A percentile compares a stretch with the other conserved stretches of the same genome.
phyloP scores from a whole-genome alignment of 2,113 vertebrate genomes.

The Chaenogobius annularis region DNA sequence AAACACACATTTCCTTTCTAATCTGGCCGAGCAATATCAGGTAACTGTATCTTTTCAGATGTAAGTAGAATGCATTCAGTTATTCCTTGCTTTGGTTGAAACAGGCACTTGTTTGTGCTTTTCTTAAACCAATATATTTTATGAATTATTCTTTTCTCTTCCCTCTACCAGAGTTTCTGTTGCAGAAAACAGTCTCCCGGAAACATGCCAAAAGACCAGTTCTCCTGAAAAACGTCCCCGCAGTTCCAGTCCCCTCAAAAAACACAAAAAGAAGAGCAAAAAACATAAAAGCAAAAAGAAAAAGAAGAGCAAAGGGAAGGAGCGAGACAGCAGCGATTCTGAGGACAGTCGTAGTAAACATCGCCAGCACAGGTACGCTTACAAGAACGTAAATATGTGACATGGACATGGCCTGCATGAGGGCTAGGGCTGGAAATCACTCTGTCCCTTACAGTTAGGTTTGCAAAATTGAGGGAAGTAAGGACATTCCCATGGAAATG shows the following conservation, averaged over 20 bases:
- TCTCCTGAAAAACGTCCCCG: slow-evolving; percentile 36
- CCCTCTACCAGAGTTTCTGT: slow-evolving; percentile 18
- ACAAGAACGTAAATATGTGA: too few relatives aligned
- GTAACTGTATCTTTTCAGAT: too few relatives aligned
- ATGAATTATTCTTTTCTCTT: background rate
- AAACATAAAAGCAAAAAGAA: slow-evolving; percentile 96
- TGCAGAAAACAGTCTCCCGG: background rate
- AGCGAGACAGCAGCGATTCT: slow-evolving; percentile 76
- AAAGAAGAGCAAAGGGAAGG: slow-evolving; percentile 86
- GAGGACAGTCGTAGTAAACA: slow-evolving; percentile 69
- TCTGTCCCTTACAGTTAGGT: too few relatives aligned
- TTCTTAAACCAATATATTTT: background rate
- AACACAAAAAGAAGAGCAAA: slow-evolving; percentile 90
- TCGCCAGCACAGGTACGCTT: slow-evolving; percentile 58
- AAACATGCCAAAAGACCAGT: background rate
- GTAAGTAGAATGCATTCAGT: too few relatives aligned
- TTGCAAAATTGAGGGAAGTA: too few relatives aligned
- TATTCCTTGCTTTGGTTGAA: background rate
- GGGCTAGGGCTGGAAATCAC: too few relatives aligned
- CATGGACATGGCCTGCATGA: too few relatives aligned
- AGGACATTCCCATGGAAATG: too few relatives aligned
- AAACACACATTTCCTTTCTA: too few relatives aligned
- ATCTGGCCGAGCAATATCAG: too few relatives aligned
- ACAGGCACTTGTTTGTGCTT: background rate
- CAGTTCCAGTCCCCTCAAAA: slow-evolving; percentile 78